phyloP scores from a whole-genome alignment of 2,113 vertebrate genomes.

The Anthoscopus minutus region DNA sequence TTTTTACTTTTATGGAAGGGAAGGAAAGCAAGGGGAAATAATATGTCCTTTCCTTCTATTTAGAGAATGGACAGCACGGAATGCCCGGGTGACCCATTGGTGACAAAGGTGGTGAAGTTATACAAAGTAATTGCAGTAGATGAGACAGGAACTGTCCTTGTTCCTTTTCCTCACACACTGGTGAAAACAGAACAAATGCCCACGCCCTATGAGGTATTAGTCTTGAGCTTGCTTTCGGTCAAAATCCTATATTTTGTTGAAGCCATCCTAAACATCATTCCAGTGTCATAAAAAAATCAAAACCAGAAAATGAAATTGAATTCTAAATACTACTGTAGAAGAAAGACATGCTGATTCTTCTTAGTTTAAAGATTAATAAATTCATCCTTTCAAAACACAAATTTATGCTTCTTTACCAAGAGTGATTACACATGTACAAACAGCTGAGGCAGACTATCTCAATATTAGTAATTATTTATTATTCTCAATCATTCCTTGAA shows the following conservation, averaged over 20 bases:
- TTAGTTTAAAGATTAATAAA: neutral
- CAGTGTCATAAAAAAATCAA: neutral
- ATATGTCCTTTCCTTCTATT: neutral
- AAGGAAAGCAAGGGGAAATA: neutral
- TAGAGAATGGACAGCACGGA: neutral
- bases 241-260: neutral
- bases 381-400: neutral
- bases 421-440: neutral
- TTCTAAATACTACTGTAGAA: neutral
- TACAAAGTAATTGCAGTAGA: neutral
- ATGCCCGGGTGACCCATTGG: accelerated
- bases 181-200: neutral
- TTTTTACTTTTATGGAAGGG: neutral
- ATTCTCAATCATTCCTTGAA: slow-evolving; percentile 17
- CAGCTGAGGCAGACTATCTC: neutral
- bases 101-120: neutral
- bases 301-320: neutral
- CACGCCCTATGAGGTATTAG: neutral
- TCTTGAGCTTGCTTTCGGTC: neutral
- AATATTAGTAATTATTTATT: slow-evolving; percentile 27
- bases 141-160: neutral
- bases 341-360: neutral
- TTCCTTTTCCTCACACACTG: neutral
- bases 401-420: neutral
- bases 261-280: neutral